Base-by-base conservation (phyloP, 2,888 invertebrate genomes). In the Hirtodrosophila trivittata region DNA sequence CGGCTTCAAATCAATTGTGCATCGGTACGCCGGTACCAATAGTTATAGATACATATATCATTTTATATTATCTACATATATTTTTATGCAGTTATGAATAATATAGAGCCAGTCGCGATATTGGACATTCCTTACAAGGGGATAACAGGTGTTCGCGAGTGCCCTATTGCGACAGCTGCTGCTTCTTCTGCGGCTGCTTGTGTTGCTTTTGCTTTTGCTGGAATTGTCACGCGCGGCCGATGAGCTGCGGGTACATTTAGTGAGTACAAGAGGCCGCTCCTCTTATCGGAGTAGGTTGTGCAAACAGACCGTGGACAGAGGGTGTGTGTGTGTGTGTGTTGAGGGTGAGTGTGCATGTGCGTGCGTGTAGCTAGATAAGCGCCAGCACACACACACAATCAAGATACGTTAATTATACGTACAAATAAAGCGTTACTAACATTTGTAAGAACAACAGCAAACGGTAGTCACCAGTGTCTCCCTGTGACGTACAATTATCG, bases 221-320 rank as follows among this genome's bases (percentile, higher is more conserved):
- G 9, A 46, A 39, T 37, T 74, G 75, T 72, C 72, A 75, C 71
- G 75, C 72, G 72, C 51, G 52, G 47, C 37, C 47, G 37, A 28
- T 54, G 45, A 45, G 47, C 28, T 38, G 38, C 42, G 57, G 13
- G 52, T 68, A 74, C 58, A 56, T 50, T 43, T 43, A 37, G 38
- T 43, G 45, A 58, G 66, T 60, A 52, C 46, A 57, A 56, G 54
- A 46, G 54, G 26, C 49, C 55, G 50, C 30, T 35, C 12, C 52
- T 39, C 35, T 72, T 72, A 72, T 72, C 70, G 37, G 33, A 58
- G 43, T 75, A 55, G 70, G 75, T 75, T 72, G 75, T 55, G 43
- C 60, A 72, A 72, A 75, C 66, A 54, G 50, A 37, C 28, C 9
- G n/a, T 5, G 28, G 28, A 28, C 28, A 28, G 28, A 3, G 5